A percentile compares a stretch with the other conserved stretches of the same genome.
Conservation (phyloP, 2,113 vertebrate genomes). For the Clarias magur region DNA sequence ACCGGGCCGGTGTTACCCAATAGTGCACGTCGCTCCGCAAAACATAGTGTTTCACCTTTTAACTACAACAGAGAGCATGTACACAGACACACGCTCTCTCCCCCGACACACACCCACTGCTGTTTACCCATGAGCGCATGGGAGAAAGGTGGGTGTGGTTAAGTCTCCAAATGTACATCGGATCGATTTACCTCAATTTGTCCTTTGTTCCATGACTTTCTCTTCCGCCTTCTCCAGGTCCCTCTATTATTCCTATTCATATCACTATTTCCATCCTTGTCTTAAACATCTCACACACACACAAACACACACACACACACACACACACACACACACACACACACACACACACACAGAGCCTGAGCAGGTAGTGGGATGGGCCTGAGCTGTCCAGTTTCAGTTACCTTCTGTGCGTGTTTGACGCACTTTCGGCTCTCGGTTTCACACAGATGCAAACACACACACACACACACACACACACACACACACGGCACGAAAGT, state of each 20-base stretch:
- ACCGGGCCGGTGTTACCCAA: slow-evolving; percentile 30
- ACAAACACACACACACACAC: background rate
- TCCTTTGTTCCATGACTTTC: slow-evolving; percentile 13
- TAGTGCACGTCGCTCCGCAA: slow-evolving; percentile 7
- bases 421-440: slow-evolving; percentile 51
- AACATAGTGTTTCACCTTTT: slow-evolving; percentile 39
- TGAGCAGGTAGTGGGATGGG: slow-evolving; percentile 43
- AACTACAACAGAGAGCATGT: slow-evolving; percentile 7
- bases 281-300: slow-evolving; percentile 23
- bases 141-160: slow-evolving; percentile 28
- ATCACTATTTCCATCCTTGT: slow-evolving; percentile 19
- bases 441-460: slow-evolving; percentile 30
- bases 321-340: slow-evolving; percentile 19
- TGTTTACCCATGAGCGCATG: slow-evolving; percentile 46
- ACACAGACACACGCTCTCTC: background rate
- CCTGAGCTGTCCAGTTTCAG: slow-evolving; percentile 45
- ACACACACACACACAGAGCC: background rate
- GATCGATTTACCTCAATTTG: slow-evolving; percentile 28
- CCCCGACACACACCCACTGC: slow-evolving; percentile 22
- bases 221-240: slow-evolving; percentile 2
- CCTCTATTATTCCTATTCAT: background rate
- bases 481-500: background rate
- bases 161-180: slow-evolving; percentile 27
- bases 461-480: background rate
- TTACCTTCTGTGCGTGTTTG: slow-evolving; percentile 49